phyloP scores from a whole-genome alignment of 23 tunicate genomes.

The Halocynthia roretzi region DNA sequence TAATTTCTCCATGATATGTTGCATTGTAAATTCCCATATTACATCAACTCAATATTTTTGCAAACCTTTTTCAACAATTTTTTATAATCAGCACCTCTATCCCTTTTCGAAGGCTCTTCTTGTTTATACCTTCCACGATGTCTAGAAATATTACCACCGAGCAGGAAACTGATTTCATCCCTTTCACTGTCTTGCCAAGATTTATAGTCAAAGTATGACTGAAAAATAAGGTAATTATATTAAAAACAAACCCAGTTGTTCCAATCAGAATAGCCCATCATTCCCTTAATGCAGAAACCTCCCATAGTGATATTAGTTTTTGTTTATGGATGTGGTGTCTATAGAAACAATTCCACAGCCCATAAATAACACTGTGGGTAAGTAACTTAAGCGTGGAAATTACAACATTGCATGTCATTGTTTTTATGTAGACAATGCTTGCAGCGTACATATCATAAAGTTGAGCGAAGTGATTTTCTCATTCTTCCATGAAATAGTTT shows the following conservation, averaged over 20 bases:
- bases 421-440: too few species aligned
- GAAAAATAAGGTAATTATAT: not conserved
- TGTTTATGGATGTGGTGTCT: not conserved
- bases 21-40: not conserved
- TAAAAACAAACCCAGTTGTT: not conserved
- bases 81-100: conserved; percentile 4
- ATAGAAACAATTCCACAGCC: not conserved
- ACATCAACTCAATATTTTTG: not conserved
- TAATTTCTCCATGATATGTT: not conserved
- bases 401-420: too few species aligned
- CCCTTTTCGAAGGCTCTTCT: not conserved
- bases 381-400: too few species aligned
- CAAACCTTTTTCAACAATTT: not conserved
- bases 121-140: not conserved
- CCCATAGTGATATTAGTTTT: not conserved
- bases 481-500: too few species aligned
- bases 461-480: too few species aligned
- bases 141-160: not conserved
- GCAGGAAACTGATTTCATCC: not conserved
- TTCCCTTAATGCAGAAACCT: not conserved
- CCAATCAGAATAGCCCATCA: not conserved
- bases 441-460: too few species aligned
- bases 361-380: not conserved
- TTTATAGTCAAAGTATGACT: not conserved
- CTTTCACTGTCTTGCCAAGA: conserved; percentile 2